Evolutionary conservation across 2,797 vertebrate genomes (phyloP), one percentile per base, ranked within the genome.

Genomic region (Xenops minutus): DNA sequence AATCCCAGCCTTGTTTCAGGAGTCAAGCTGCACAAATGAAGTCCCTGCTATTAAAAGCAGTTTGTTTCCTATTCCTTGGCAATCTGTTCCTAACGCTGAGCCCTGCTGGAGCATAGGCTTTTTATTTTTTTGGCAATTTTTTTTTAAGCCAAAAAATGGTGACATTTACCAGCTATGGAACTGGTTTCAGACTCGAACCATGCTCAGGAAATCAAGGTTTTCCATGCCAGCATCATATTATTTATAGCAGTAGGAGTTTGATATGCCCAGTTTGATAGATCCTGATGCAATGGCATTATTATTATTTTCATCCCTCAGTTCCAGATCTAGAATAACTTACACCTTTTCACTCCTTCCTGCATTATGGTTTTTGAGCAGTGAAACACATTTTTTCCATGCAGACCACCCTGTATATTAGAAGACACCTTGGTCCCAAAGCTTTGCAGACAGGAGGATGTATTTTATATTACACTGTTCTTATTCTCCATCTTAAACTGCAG

Each of bases 1-100:
- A 97, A 92, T 95, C 91, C 71, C 85, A 90, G 91, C 9, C 89
- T 96, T 81, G 85, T 86, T 83, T 87, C 80, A 73, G 89, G 84
- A 91, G 72, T 92, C 89, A 77, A 76, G 79, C 87, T 90, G 93
- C 76, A 93, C 77, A 67, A 88, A 89, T 77, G 74, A 76, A 93
- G 69, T 84, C 43, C 36, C 68, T 59, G 64, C 87, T 85, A 94
- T 73, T 89, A 76, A 93, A 83, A 82, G 44, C 66, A 84, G 78
- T 92, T 90, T 67, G 63, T 84, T 91, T 88, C 67, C 89, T n/a
- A 9, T 85, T 84, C 71, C 80, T 92, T 95, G 85, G 77, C 96
- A 95, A 82, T 84, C 92, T 92, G 74, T 88, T 96, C 77, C 71
- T 76, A 46, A 36, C 0, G 0, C 80, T 56, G 74, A 92, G 67